These are phyloP conservation scores for Trachelus troglodyta DNA, from an alignment of 2,888 invertebrate species.

Conservation along the genomic window DNA sequence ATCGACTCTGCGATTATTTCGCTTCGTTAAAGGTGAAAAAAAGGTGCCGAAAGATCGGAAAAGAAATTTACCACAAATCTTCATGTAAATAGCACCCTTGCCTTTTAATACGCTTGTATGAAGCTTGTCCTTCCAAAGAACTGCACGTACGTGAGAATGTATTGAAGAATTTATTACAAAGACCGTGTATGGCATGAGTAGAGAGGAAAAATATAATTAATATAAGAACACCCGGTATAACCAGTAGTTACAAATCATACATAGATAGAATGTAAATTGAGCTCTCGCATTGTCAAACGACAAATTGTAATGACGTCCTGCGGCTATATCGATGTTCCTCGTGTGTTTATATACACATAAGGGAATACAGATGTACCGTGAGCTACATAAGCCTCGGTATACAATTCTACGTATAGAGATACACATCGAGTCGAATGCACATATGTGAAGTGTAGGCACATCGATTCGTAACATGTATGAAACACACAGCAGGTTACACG, in stretches of 20 bases:
- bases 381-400: conserved; percentile 4
- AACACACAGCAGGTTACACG: neutral
- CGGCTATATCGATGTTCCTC: conserved; percentile 28
- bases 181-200: neutral
- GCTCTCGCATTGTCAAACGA: conserved; percentile 29
- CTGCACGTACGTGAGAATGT: neutral
- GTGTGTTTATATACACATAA: conserved; percentile 24
- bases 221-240: neutral
- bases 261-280: neutral
- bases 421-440: neutral
- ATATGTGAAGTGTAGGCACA: neutral
- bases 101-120: too few relatives aligned
- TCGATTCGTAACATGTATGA: neutral
- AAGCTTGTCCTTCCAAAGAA: neutral
- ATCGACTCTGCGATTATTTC: neutral
- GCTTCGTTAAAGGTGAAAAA: neutral
- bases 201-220: neutral
- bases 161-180: neutral
- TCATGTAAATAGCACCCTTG: neutral
- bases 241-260: neutral
- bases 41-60: neutral
- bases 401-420: neutral
- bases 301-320: conserved; percentile 39
- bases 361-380: neutral
- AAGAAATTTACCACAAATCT: neutral